phyloP scores from a whole-genome alignment of 1,140 invertebrate genomes.

The Trissolcus basalis region DNA sequence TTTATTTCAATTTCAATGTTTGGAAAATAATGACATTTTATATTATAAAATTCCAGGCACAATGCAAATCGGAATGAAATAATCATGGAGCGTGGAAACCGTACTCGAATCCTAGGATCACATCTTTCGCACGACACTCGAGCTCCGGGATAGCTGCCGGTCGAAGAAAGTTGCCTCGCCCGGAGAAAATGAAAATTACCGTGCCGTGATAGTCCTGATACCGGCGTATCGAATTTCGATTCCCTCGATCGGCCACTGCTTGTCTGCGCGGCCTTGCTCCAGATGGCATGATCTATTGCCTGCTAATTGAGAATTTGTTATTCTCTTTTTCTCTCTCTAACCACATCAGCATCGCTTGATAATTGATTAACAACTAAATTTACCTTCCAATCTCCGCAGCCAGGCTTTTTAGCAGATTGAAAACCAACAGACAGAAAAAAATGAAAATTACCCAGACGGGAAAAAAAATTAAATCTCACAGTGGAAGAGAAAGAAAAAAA shows the following conservation, averaged over 20 bases:
- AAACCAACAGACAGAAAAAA: too few relatives aligned
- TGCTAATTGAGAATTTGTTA: slow-evolving; percentile 33
- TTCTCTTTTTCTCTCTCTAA: slow-evolving; percentile 9
- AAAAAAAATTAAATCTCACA: too few relatives aligned
- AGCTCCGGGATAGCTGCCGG: slow-evolving; percentile 15
- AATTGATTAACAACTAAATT: neutral
- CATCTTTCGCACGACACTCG: slow-evolving; percentile 12
- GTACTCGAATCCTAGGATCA: slow-evolving; percentile 5
- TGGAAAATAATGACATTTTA: too few relatives aligned
- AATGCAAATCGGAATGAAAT: too few relatives aligned
- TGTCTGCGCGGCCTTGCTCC: slow-evolving; percentile 34
- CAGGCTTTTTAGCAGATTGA: too few relatives aligned
- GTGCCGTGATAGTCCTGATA: slow-evolving; percentile 26
- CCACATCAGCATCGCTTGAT: too few relatives aligned
- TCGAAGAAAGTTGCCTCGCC: slow-evolving; percentile 51
- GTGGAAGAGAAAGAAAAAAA: too few relatives aligned
- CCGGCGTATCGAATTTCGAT: slow-evolving; percentile 46
- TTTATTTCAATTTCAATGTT: too few relatives aligned
- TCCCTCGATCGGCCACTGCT: slow-evolving; percentile 5
- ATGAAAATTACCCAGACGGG: too few relatives aligned
- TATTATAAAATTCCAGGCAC: too few relatives aligned
- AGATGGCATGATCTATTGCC: slow-evolving; percentile 36
- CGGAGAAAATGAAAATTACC: slow-evolving; percentile 50
- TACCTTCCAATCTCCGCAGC: neutral
- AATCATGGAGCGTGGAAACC: too few relatives aligned